Percentiles rank a stretch among this genome's conserved stretches.
These are phyloP conservation scores for Lampris megalopsis DNA, from an alignment of 2,113 vertebrate genomes.

Conservation along the genomic window DNA sequence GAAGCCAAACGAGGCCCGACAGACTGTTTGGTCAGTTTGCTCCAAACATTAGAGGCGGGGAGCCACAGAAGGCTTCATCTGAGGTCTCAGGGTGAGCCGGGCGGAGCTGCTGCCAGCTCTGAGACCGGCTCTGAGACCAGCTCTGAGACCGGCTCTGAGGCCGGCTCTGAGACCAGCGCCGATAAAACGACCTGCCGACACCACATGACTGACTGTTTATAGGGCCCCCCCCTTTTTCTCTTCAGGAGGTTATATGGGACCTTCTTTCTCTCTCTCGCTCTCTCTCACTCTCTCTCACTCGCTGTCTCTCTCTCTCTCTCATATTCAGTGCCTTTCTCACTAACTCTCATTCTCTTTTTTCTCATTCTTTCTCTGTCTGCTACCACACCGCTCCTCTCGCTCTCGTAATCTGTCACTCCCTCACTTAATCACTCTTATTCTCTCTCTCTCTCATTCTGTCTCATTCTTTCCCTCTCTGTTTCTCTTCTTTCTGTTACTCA, in stretches of 20 bases:
- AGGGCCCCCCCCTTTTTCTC: slow-evolving; percentile 9
- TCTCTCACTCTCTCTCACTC: neutral
- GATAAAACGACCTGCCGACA: too few relatives aligned
- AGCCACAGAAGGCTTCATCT: slow-evolving; percentile 72
- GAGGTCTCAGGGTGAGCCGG: slow-evolving; percentile 54
- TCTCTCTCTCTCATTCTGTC: neutral
- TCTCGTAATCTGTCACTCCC: neutral
- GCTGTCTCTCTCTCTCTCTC: neutral
- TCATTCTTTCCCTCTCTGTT: too few relatives aligned
- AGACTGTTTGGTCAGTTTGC: slow-evolving; percentile 72
- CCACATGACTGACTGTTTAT: neutral
- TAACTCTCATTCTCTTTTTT: neutral
- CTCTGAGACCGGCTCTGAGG: too few relatives aligned
- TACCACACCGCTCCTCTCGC: neutral
- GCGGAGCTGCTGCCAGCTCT: slow-evolving; percentile 44
- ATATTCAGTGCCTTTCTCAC: neutral
- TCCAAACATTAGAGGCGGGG: slow-evolving; percentile 62
- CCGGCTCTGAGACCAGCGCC: too few relatives aligned
- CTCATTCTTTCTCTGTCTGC: neutral
- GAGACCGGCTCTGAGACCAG: slow-evolving; percentile 24
- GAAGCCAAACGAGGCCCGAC: slow-evolving; percentile 66
- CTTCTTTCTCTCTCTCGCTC: slow-evolving; percentile 2
- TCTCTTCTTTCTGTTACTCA: too few relatives aligned
- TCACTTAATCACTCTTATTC: neutral
- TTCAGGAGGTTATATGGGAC: slow-evolving; percentile 15